phyloP scores from a whole-genome alignment of 1,140 invertebrate genomes.

The Trichonephila inaurata region DNA sequence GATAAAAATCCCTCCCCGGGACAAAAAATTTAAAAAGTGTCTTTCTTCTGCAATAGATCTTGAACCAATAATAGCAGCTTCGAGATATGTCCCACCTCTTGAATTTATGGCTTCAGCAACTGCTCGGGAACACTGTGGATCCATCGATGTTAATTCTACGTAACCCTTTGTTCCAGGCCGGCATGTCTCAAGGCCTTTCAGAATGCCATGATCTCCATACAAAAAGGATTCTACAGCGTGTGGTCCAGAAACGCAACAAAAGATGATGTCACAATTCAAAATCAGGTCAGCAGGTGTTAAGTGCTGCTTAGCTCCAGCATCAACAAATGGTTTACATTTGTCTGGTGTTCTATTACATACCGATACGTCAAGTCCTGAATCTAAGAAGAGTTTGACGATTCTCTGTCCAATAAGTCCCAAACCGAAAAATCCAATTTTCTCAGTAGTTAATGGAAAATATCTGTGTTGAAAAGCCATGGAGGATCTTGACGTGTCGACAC shows the following conservation, averaged over 20 bases:
- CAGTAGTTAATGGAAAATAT: not conserved
- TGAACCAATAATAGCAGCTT: conserved; percentile 83
- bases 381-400: not conserved
- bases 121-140: conserved; percentile 95
- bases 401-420: not conserved
- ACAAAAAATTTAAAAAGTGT: not conserved
- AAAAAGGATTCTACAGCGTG: conserved; percentile 89
- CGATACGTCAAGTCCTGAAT: not conserved
- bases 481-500: not conserved
- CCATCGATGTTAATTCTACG: conserved; percentile 98
- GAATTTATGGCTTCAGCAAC: conserved; percentile 93
- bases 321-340: not conserved
- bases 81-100: conserved; percentile 94
- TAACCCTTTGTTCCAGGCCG: conserved; percentile 86
- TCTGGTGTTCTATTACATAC: not conserved
- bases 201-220: not conserved
- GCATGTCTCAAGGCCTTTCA: not conserved
- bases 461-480: not conserved
- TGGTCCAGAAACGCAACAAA: conserved; percentile 96
- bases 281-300: not conserved
- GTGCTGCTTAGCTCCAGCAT: not conserved
- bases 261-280: conserved; percentile 88
- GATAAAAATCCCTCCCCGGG: conserved; percentile 83
- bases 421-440: conserved; percentile 74
- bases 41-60: not conserved